Percentiles rank a stretch among this genome's conserved stretches.
These are phyloP conservation scores for Cyclophora punctaria DNA, from an alignment of 2,888 invertebrate genomes.

Conservation along the genomic window DNA sequence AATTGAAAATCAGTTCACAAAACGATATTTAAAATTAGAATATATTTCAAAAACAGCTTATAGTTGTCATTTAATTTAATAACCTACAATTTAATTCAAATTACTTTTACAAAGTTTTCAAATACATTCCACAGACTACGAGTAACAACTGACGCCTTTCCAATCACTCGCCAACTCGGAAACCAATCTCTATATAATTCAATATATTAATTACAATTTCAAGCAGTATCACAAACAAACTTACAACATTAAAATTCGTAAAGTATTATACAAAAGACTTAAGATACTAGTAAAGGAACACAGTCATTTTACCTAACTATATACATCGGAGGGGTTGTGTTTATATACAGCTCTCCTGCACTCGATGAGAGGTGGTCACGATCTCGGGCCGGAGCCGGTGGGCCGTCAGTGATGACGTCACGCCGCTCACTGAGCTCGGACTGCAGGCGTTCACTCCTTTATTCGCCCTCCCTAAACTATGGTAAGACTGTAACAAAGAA, in stretches of 20 bases:
- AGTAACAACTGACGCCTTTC: no score
- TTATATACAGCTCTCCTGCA: conserved; percentile 95
- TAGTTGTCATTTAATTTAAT: no score
- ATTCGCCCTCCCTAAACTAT: conserved; percentile 82
- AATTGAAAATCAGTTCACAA: no score
- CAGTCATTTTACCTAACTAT: conserved; percentile 39
- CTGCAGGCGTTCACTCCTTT: conserved; percentile 78
- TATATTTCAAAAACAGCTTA: no score
- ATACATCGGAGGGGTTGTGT: conserved; percentile 41
- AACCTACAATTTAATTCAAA: no score
- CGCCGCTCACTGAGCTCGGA: conserved; percentile 66
- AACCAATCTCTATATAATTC: no score
- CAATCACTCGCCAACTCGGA: no score
- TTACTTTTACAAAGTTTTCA: no score
- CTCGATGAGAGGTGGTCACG: conserved; percentile 89
- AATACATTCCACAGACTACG: no score
- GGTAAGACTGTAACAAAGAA: conserved; percentile 80
- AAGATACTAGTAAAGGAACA: conserved; percentile 47
- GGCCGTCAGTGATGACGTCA: conserved; percentile 85
- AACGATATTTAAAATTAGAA: no score
- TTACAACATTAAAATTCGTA: conserved; percentile 30
- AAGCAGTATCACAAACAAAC: conserved; percentile 36
- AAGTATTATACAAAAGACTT: conserved; percentile 17
- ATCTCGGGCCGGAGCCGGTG: conserved; percentile 89
- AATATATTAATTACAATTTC: no score